Conservation (phyloP, 53 echinoderm and acorn worm species). For the Patiria pectinifera region DNA sequence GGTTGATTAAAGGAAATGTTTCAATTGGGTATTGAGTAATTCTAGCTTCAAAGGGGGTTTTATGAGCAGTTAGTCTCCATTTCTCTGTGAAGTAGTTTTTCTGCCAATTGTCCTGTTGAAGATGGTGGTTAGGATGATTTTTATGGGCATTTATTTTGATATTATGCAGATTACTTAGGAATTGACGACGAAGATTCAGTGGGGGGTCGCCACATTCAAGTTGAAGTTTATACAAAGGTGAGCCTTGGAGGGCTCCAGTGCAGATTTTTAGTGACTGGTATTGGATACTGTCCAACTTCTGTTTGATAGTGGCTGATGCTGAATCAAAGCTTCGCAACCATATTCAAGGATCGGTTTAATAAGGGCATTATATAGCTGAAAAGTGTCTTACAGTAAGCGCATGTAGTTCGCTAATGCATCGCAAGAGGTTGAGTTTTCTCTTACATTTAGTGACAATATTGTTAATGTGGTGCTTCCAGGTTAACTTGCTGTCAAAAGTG, state of each 20-base stretch:
- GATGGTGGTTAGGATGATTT: too few species aligned
- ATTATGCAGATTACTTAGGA: too few species aligned
- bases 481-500: slow-evolving; percentile 41
- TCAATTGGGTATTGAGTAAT: too few species aligned
- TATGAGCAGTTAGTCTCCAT: too few species aligned
- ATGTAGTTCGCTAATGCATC: slow-evolving; percentile 8
- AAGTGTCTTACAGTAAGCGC: slow-evolving; percentile 13
- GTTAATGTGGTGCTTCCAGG: slow-evolving; percentile 44
- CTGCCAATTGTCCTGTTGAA: slow-evolving; percentile 19
- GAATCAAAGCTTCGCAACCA: slow-evolving; percentile 59
- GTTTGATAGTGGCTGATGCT: slow-evolving; percentile 1
- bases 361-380: slow-evolving; percentile 22
- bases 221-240: slow-evolving; percentile 2
- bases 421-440: slow-evolving; percentile 26
- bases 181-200: too few species aligned
- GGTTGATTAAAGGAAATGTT: too few species aligned
- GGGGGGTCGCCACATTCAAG: slow-evolving; percentile 43
- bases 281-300: slow-evolving; percentile 36
- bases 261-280: slow-evolving; percentile 57
- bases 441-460: slow-evolving; percentile 44
- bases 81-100: slow-evolving; percentile 21
- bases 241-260: slow-evolving; percentile 46
- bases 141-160: too few species aligned
- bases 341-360: slow-evolving; percentile 44
- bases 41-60: slow-evolving; percentile 4